Percentiles rank a stretch among this genome's conserved stretches.
Evolutionary conservation across 2,888 invertebrate species (phyloP).

Genomic region (Apotomis betuletana): DNA sequence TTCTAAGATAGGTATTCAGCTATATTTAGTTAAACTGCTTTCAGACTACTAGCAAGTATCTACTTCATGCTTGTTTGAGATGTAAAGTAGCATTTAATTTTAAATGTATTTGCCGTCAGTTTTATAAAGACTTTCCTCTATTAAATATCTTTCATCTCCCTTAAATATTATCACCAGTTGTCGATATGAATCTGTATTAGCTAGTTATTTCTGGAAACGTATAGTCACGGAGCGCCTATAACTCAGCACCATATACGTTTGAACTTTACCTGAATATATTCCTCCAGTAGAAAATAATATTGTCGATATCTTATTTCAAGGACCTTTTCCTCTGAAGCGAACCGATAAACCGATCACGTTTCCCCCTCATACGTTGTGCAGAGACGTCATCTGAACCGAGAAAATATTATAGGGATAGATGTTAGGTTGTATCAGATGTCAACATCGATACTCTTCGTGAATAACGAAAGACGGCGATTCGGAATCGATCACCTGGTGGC

Average conservation of each 20-base stretch:
- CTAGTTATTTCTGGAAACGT: constrained; percentile 10
- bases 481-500: constrained; percentile 51
- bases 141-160: not conserved
- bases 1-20: no score
- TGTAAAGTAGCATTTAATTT: no score
- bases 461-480: constrained; percentile 56
- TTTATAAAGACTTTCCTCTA: no score
- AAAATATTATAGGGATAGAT: constrained; percentile 40
- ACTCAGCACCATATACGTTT: constrained; percentile 17
- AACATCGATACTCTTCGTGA: constrained; percentile 51
- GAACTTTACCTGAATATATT: constrained; percentile 39
- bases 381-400: constrained; percentile 38
- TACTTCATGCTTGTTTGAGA: no score
- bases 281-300: constrained; percentile 31
- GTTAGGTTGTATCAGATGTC: constrained; percentile 52
- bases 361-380: constrained; percentile 41
- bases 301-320: constrained; percentile 39
- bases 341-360: constrained; percentile 41
- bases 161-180: not conserved
- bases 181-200: constrained; percentile 2
- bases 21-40: no score
- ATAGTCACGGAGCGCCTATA: constrained; percentile 14
- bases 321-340: constrained; percentile 34
- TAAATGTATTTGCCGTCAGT: no score
- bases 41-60: no score